These are phyloP conservation scores for Tapirus indicus DNA, from an alignment of 2,797 vertebrate genomes.

Conservation along the genomic window DNA sequence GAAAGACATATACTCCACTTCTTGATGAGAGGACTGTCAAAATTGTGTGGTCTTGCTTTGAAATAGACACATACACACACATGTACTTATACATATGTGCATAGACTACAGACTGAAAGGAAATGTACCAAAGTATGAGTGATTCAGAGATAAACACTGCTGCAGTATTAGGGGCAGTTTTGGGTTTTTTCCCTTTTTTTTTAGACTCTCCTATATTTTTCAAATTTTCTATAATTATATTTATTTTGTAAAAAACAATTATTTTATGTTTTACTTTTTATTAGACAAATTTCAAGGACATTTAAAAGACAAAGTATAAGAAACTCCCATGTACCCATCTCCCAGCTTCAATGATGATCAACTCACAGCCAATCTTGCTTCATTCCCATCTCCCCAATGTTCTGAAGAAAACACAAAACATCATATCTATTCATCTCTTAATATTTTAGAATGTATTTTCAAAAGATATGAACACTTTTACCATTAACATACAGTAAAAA, in stretches of 20 bases:
- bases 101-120: neutral
- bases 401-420: neutral
- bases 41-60: neutral
- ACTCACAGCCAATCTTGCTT: neutral
- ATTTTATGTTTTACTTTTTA: neutral
- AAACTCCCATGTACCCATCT: neutral
- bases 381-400: neutral
- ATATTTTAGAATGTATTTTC: neutral
- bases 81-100: neutral
- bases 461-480: neutral
- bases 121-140: neutral
- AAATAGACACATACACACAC: neutral
- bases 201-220: neutral
- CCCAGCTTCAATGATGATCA: neutral
- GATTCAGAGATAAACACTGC: neutral
- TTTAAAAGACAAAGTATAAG: neutral
- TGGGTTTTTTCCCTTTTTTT: neutral
- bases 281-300: neutral
- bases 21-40: neutral
- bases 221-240: neutral
- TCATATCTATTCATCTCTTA: neutral
- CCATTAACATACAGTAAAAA: neutral
- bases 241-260: neutral
- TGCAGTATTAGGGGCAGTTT: neutral
- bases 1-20: neutral